Evolutionary conservation across 2,888 invertebrate genomes (phyloP).

Genomic region (Caenorhabditis imperialis): DNA sequence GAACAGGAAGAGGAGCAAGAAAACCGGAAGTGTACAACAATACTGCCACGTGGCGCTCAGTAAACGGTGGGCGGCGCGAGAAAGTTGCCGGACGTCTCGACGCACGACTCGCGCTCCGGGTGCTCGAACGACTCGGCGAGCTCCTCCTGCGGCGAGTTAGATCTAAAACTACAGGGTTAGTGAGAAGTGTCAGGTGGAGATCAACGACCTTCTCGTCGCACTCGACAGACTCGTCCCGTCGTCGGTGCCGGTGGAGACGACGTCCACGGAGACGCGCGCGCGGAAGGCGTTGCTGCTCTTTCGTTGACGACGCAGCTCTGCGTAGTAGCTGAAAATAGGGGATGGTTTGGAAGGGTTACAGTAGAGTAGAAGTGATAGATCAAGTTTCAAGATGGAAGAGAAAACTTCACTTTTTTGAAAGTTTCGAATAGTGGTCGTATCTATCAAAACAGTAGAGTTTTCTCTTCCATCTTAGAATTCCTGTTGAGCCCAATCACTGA

Average conservation of each 20-base stretch:
- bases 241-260: conserved; percentile 57
- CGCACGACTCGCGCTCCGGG: conserved; percentile 14
- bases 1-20: too few relatives aligned
- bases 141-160: conserved; percentile 50
- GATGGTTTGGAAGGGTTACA: neutral
- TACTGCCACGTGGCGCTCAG: too few relatives aligned
- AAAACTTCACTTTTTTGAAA: too few relatives aligned
- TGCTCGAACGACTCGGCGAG: conserved; percentile 36
- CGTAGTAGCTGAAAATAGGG: conserved; percentile 63
- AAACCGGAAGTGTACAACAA: too few relatives aligned
- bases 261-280: conserved; percentile 60
- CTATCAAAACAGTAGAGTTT: too few relatives aligned
- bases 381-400: too few relatives aligned
- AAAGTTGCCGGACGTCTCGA: conserved; percentile 52
- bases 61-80: conserved; percentile 61
- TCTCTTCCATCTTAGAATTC: too few relatives aligned
- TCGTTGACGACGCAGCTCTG: conserved; percentile 66
- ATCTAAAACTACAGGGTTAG: conserved; percentile 43
- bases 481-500: too few relatives aligned
- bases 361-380: too few relatives aligned
- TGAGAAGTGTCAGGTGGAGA: conserved; percentile 10
- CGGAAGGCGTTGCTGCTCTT: conserved; percentile 64
- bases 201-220: conserved; percentile 43
- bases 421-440: too few relatives aligned
- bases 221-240: conserved; percentile 49